Evolutionary conservation across 1,140 invertebrate species (phyloP).

Genomic region (Drosophila parvula): DNA sequence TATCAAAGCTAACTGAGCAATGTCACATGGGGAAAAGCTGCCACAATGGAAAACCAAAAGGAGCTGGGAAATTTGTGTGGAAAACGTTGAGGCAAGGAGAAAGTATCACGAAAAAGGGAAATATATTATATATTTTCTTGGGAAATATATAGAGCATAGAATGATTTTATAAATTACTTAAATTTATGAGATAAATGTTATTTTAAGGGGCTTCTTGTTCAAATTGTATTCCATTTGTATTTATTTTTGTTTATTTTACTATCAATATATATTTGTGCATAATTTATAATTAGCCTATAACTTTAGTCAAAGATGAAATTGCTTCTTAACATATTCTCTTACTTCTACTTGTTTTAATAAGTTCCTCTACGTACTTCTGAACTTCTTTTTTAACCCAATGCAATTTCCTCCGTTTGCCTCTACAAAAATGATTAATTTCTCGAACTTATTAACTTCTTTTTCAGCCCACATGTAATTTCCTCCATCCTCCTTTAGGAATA

Average conservation of each 20-base stretch:
- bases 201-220: not conserved
- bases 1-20: slow-evolving; percentile 51
- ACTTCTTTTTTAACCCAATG: not conserved
- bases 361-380: not conserved
- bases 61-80: slow-evolving; percentile 24
- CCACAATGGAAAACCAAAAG: slow-evolving; percentile 14
- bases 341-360: not conserved
- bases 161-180: not conserved
- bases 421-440: no score
- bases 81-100: slow-evolving; percentile 23
- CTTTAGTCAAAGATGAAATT: not conserved
- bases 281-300: not conserved
- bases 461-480: no score
- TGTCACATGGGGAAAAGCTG: slow-evolving; percentile 44
- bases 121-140: no score
- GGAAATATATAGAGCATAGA: slow-evolving; percentile 6
- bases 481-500: no score
- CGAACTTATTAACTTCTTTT: no score
- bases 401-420: not conserved
- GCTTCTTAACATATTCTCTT: not conserved
- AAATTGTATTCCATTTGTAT: not conserved
- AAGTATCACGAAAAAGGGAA: not conserved
- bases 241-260: not conserved
- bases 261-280: no score
- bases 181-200: not conserved